Evolutionary conservation across 1,140 invertebrate genomes (phyloP).

Genomic region (Anadara kagoshimensis): DNA sequence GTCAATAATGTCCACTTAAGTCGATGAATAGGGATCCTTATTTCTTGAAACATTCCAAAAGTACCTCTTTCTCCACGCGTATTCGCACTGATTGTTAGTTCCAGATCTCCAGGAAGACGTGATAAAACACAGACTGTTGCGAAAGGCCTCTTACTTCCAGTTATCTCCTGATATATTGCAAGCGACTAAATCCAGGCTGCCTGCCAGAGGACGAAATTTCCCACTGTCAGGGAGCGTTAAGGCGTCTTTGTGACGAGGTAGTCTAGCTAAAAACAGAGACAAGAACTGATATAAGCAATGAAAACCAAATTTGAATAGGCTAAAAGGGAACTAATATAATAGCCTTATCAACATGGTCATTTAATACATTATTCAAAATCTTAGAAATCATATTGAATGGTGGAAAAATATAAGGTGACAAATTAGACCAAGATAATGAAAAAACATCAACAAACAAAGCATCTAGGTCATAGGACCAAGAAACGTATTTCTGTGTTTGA

Average conservation of each 20-base stretch:
- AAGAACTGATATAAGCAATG: conserved; percentile 19
- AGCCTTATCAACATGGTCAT: conserved; percentile 20
- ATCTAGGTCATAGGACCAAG: conserved; percentile 19
- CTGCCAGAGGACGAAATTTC: background rate
- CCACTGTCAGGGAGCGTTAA: background rate
- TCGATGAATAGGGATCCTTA: conserved; percentile 19
- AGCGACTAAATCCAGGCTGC: conserved; percentile 2
- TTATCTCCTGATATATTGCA: conserved; percentile 8
- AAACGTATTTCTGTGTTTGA: conserved; percentile 14
- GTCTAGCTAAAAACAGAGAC: conserved; percentile 25
- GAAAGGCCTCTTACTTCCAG: conserved; percentile 19
- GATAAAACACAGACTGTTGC: conserved; percentile 13
- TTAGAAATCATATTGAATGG: conserved; percentile 23
- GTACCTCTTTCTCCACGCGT: conserved; percentile 21
- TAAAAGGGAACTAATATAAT: conserved; percentile 26
- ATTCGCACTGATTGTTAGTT: conserved; percentile 27
- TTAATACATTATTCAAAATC: conserved; percentile 15
- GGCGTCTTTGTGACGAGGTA: conserved; percentile 18
- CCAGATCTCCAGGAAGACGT: conserved; percentile 13
- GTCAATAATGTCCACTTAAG: conserved; percentile 10
- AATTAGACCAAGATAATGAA: conserved; percentile 16
- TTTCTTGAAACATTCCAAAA: conserved; percentile 26
- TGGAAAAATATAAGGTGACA: conserved; percentile 24
- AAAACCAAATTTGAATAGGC: conserved; percentile 25
- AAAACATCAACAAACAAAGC: conserved; percentile 14